A percentile compares a stretch with the other conserved stretches of the same genome.
Conservation (phyloP, 2,113 vertebrate species). For the Eleginops maclovinus region DNA sequence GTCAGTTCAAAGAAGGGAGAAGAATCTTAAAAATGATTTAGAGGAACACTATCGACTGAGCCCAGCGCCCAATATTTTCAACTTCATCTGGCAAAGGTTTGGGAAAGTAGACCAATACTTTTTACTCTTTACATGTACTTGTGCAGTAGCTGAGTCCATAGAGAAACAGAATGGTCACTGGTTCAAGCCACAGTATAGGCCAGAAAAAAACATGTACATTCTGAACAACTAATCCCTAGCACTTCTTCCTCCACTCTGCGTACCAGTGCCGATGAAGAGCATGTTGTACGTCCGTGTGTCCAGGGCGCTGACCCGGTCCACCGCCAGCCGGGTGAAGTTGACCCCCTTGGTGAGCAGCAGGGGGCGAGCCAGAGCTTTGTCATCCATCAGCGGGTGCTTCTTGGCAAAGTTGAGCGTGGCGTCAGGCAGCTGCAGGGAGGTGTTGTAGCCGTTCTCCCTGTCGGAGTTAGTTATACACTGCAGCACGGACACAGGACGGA, state of each 20-base stretch:
- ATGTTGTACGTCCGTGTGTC: constrained; percentile 88
- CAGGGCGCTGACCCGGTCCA: constrained; percentile 86
- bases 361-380: constrained; percentile 88
- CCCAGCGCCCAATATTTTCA: neutral
- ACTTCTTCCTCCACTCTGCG: neutral
- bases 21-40: too few relatives aligned
- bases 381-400: constrained; percentile 96
- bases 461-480: constrained; percentile 96
- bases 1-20: too few relatives aligned
- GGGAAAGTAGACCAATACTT: too few relatives aligned
- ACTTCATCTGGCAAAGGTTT: neutral
- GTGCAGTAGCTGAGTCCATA: too few relatives aligned
- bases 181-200: too few relatives aligned
- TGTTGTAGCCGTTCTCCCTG: constrained; percentile 89
- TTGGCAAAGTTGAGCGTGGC: constrained; percentile 97
- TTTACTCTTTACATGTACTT: too few relatives aligned
- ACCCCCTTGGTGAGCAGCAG: constrained; percentile 92
- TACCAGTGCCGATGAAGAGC: constrained; percentile 97
- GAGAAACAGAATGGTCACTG: too few relatives aligned
- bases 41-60: neutral
- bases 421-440: constrained; percentile 94
- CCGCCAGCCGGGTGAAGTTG: constrained; percentile 94
- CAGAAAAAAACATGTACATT: too few relatives aligned
- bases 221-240: too few relatives aligned
- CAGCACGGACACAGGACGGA: constrained; percentile 11